Evolutionary conservation across 1,140 invertebrate genomes (phyloP).

Genomic region (Drosophila trapezifrons): DNA sequence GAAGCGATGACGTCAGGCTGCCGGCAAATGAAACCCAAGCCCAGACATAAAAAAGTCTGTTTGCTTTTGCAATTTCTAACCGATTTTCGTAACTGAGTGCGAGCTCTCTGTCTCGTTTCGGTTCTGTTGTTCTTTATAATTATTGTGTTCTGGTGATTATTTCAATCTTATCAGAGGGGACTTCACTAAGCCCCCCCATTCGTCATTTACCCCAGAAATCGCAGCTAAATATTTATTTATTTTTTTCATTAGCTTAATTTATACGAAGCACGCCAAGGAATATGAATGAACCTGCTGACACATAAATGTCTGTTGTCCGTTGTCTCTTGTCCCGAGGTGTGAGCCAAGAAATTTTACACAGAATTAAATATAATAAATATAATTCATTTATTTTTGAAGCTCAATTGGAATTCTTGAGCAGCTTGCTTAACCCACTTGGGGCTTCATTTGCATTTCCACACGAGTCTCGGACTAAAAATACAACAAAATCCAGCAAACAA

Average conservation of each 20-base stretch:
- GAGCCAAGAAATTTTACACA: slow-evolving; percentile 18
- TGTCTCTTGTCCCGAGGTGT: slow-evolving; percentile 53
- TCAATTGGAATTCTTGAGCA: slow-evolving; percentile 21
- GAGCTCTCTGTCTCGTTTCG: slow-evolving; percentile 18
- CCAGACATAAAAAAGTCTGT: slow-evolving; percentile 34
- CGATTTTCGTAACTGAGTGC: slow-evolving; percentile 46
- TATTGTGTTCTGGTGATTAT: slow-evolving; percentile 50
- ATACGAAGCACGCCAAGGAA: slow-evolving; percentile 13
- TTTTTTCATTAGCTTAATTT: slow-evolving; percentile 29
- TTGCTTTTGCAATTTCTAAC: slow-evolving; percentile 35
- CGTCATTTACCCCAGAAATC: no score
- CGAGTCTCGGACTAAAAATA: slow-evolving; percentile 5
- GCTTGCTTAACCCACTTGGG: slow-evolving; percentile 26
- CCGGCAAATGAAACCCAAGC: slow-evolving; percentile 33
- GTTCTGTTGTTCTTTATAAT: slow-evolving; percentile 14
- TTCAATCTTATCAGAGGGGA: slow-evolving; percentile 63
- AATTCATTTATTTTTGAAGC: slow-evolving; percentile 17
- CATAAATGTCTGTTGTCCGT: slow-evolving; percentile 2
- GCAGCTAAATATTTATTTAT: slow-evolving; percentile 14
- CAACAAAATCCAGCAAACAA: neutral
- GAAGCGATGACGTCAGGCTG: slow-evolving; percentile 42
- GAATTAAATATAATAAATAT: slow-evolving; percentile 34
- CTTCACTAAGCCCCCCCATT: slow-evolving; percentile 35
- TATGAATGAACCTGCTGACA: slow-evolving; percentile 54
- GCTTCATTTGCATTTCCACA: slow-evolving; percentile 36